Percentiles rank a stretch among this genome's conserved stretches.
phyloP scores from a whole-genome alignment of 1,140 invertebrate species.

The Zaprionus taronus region DNA sequence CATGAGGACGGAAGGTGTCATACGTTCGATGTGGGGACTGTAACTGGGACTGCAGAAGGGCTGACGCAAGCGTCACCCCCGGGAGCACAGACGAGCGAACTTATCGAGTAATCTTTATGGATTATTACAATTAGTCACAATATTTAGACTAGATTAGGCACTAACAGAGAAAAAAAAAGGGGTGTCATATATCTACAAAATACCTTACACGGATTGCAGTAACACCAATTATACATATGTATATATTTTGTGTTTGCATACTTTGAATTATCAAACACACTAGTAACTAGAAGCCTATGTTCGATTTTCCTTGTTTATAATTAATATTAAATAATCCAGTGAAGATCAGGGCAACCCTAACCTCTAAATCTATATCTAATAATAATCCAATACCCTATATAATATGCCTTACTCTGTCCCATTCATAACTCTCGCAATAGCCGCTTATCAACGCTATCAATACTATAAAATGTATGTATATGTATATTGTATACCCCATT shows the following conservation, averaged over 20 bases:
- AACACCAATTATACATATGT: not conserved
- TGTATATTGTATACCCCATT: not conserved
- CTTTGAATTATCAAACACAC: too few species aligned
- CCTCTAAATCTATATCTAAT: not conserved
- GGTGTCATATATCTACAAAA: not conserved
- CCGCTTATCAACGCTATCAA: not conserved
- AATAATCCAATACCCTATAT: not conserved
- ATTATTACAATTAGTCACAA: conserved; percentile 6
- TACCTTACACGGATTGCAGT: not conserved
- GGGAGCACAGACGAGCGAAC: not conserved
- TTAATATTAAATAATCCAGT: too few species aligned
- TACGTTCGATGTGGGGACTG: not conserved
- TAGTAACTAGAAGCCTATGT: too few species aligned
- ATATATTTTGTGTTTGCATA: not conserved
- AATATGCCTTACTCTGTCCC: not conserved
- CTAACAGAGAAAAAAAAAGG: not conserved
- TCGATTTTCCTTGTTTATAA: too few species aligned
- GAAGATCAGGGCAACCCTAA: too few species aligned
- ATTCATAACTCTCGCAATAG: not conserved
- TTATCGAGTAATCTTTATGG: conserved; percentile 3
- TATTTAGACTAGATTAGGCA: not conserved
- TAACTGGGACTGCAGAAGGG: not conserved
- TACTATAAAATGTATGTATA: too few species aligned
- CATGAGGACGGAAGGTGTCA: not conserved
- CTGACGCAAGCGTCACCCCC: not conserved